Base-by-base conservation (phyloP, 2,888 invertebrate species). In the Arctia plantaginis region DNA sequence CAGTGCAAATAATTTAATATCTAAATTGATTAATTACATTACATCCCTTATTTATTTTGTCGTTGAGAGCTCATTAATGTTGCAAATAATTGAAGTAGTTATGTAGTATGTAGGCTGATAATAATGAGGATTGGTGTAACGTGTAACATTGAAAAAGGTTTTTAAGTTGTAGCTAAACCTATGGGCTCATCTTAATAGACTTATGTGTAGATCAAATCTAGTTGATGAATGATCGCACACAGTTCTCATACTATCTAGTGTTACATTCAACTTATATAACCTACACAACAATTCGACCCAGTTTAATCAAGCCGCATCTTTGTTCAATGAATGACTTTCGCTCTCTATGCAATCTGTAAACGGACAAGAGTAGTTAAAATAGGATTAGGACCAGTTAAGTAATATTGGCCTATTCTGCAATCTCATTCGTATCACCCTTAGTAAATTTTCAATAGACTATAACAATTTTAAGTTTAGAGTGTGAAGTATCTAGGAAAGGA, bases 281-380 rank as follows among this genome's bases (percentile, higher is more conserved):
- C 51, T 68, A 79, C 27, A 72, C 73, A 80, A 82, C 70, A 77
- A 69, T 59, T 80, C 71, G 83, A 80, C 85, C 83, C 76, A 82
- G 80, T 81, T 86, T 76, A 67, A 76, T 79, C 68, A 74, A 65
- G 78, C 69, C 78, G 71, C 78, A 83, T 85, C 84, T 84, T 84
- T 83, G 81, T 85, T 75, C 73, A 77, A 69, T 75, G 71, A 76
- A 70, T 72, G 33, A 80, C 83, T 84, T 84, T 85, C 84, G 80
- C 79, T 77, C 73, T 35, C 72, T 69, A 64, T 68, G 66, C 73
- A 71, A 79, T 65, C 68, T 77, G 70, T 71, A 27, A 75, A 74
- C 66, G 75, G 77, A 76, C 71, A 79, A 70, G 80, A 76, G 77
- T 80, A 74, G 77, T 75, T 65, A 66, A 81, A 77, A 82, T 76